These are phyloP conservation scores for Fratercula arctica DNA, from an alignment of 2,797 vertebrate species.

Conservation along the genomic window DNA sequence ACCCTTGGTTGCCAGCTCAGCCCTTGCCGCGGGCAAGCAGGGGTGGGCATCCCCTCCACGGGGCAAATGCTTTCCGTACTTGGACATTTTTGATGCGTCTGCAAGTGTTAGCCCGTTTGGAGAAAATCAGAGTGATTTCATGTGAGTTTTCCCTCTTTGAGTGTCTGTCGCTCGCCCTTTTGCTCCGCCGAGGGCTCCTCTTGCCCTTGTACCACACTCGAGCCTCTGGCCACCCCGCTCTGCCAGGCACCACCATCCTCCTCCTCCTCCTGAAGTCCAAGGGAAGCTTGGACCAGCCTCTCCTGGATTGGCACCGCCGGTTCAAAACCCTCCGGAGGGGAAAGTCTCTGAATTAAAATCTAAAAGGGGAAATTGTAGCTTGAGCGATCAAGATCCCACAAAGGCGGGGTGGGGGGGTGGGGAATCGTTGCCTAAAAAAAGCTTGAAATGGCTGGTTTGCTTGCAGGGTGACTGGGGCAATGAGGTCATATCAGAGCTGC, in stretches of 20 bases:
- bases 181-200: neutral
- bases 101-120: fast-evolving
- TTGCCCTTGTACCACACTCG: fast-evolving
- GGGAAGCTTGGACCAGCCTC: neutral
- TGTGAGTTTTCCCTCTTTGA: neutral
- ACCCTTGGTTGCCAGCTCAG: neutral
- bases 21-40: neutral
- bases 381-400: no score
- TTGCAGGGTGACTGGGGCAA: no score
- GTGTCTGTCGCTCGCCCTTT: no score
- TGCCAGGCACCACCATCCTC: neutral
- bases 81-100: fast-evolving
- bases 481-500: fast-evolving
- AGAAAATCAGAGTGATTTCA: fast-evolving
- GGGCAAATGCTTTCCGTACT: neutral
- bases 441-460: neutral
- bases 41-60: neutral
- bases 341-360: neutral
- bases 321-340: neutral
- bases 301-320: fast-evolving
- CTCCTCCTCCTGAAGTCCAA: neutral
- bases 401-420: no score
- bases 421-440: neutral
- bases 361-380: neutral
- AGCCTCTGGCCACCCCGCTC: neutral